Base-by-base conservation (phyloP, 2,888 invertebrate species). In the Branchellion lobata region DNA sequence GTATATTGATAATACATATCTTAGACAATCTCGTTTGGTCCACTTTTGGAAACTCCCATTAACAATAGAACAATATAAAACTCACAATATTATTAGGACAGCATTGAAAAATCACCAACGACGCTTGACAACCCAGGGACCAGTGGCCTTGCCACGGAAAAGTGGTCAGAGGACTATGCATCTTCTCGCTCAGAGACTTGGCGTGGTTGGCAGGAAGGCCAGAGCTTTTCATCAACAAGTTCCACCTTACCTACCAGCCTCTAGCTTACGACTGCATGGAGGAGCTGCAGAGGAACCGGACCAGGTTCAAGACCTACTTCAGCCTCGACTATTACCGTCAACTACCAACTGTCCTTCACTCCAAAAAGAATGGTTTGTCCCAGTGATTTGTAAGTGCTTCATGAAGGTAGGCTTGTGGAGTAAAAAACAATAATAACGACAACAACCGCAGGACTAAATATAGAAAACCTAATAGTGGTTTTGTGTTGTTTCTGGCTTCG, bases 161-260 rank as follows among this genome's bases (percentile, higher is more conserved):
- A 74, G 82, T 82, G 33, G 85, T 86, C 0, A 82, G 85, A 18
- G 85, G 85, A 0, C 84, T 86, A 3, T 86, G 86, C 74, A 83
- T 86, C 0, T 86, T 84, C 80, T 86, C 86, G 0, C 81, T 85
- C 0, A 83, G 83, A 18, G 86, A 82, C 69, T 51, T 85, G 1
- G 81, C 83, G 0, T 82, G 82, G 81, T 83, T 86, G 18, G 79
- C 82, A 0, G 81, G 81, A 14, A 80, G 84, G 29, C 82, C 81
- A 21, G 84, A 85, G 76, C 81, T 86, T 14, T 85, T 86, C 80
- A 85, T 84, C 3, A 86, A 86, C 79, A 86, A 86, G 81, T 85
- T 86, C 79, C 83, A 86, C 76, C 29, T 82, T 14, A 83, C 84
- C 27, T 85, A 81, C 77, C 84, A 86, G 51, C 84, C 84, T n/a